Evolutionary conservation across 2,797 vertebrate species (phyloP).

Genomic region (Sorex maritimensis): DNA sequence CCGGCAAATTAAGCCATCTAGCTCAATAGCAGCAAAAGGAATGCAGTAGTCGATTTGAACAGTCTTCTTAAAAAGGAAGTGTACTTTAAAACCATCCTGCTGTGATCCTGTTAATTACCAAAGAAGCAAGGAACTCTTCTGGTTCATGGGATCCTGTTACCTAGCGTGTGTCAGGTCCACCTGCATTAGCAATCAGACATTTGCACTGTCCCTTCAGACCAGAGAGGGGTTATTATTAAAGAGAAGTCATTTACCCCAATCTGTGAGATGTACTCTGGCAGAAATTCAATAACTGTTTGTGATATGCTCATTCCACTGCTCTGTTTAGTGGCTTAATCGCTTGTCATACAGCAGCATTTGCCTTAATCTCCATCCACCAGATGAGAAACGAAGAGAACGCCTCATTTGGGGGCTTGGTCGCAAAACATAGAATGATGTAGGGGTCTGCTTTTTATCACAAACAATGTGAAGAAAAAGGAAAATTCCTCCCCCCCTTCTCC

Average conservation of each 20-base stretch:
- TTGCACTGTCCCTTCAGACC: constrained; percentile 90
- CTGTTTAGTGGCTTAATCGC: constrained; percentile 85
- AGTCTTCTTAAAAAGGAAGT: constrained; percentile 84
- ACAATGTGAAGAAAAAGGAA: constrained; percentile 64
- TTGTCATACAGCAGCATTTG: constrained; percentile 87
- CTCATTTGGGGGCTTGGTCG: constrained; percentile 83
- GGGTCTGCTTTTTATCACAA: constrained; percentile 80
- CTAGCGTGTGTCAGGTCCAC: constrained; percentile 80
- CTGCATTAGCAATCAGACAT: constrained; percentile 89
- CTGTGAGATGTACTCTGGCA: constrained; percentile 93
- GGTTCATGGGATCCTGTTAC: constrained; percentile 86
- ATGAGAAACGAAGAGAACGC: constrained; percentile 48
- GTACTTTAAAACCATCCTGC: constrained; percentile 87
- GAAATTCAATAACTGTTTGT: constrained; percentile 93
- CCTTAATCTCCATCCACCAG: constrained; percentile 81
- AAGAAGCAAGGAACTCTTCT: constrained; percentile 89
- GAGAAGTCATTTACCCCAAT: constrained; percentile 90
- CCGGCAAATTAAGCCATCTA: constrained; percentile 73
- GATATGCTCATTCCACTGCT: constrained; percentile 88
- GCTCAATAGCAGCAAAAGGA: constrained; percentile 76
- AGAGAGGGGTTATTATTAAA: constrained; percentile 91
- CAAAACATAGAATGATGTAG: constrained; percentile 77
- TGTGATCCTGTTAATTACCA: constrained; percentile 91
- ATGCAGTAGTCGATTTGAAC: constrained; percentile 79
- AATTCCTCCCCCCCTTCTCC: neutral